These are phyloP conservation scores for Bombus superbus DNA, from an alignment of 1,140 invertebrate genomes.

Conservation along the genomic window DNA sequence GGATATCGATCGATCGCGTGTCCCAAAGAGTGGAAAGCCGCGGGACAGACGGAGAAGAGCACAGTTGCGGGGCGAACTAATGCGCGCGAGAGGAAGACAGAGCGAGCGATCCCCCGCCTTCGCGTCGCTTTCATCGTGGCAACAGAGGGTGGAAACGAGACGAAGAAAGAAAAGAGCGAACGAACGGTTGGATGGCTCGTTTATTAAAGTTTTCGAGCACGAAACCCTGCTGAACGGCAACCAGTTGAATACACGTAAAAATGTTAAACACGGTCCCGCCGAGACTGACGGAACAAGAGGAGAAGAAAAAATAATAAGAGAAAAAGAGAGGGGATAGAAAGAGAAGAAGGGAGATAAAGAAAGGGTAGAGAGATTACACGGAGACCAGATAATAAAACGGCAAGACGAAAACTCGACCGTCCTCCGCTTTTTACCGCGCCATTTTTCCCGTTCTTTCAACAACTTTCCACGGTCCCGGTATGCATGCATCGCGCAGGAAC, in stretches of 20 bases:
- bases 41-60: not conserved
- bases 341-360: not conserved
- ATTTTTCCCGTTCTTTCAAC: conserved; percentile 35
- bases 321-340: no score
- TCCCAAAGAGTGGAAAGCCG: conserved; percentile 46
- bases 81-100: not conserved
- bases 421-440: conserved; percentile 5
- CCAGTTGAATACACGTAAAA: conserved; percentile 53
- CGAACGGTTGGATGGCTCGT: conserved; percentile 34
- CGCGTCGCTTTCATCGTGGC: conserved; percentile 17
- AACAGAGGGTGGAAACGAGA: conserved; percentile 26
- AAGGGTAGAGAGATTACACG: not conserved
- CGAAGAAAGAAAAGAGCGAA: not conserved
- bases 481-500: not conserved
- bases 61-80: not conserved
- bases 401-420: conserved; percentile 17
- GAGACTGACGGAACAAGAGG: not conserved
- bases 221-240: conserved; percentile 34
- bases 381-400: conserved; percentile 23
- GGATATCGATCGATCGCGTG: conserved; percentile 63
- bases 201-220: conserved; percentile 55
- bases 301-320: no score
- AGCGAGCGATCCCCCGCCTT: not conserved
- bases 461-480: not conserved
- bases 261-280: conserved; percentile 26